Conservation (phyloP, 2,113 vertebrate species). For the Melanerpes formicivorus region DNA sequence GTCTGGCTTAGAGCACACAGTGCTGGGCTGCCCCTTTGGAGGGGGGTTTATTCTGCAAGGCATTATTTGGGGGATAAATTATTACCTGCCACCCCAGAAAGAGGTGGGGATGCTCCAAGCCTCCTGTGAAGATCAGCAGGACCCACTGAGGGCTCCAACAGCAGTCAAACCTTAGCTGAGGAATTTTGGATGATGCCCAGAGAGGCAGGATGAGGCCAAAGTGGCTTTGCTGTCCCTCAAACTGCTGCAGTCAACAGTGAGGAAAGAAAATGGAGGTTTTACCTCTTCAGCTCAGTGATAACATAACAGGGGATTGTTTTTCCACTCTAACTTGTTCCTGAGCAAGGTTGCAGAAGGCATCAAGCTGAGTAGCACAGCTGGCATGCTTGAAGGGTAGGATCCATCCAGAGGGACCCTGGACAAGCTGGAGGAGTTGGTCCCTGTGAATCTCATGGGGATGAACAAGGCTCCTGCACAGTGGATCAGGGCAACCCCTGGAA, state of each 20-base stretch:
- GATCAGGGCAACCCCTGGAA: no score
- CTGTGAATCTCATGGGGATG: no score
- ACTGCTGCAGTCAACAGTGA: rapidly evolving
- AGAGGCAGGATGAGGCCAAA: neutral
- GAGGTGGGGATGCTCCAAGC: neutral
- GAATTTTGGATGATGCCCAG: neutral
- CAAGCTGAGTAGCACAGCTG: no score
- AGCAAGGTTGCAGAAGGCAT: no score
- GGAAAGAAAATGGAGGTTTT: neutral
- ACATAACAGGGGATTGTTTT: rapidly evolving
- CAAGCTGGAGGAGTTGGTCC: no score
- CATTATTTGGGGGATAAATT: neutral
- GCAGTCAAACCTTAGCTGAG: neutral
- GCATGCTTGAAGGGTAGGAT: no score
- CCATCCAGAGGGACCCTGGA: no score
- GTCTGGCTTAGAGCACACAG: rapidly evolving
- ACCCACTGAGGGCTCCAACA: rapidly evolving
- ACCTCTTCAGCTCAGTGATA: neutral
- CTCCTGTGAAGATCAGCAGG: neutral
- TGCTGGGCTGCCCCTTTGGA: neutral
- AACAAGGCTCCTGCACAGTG: no score
- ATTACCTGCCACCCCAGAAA: neutral
- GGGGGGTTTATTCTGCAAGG: neutral
- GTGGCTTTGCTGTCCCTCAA: rapidly evolving
- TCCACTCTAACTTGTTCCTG: neutral